phyloP scores from a whole-genome alignment of 2,888 invertebrate species.

The Nomada fabriciana region DNA sequence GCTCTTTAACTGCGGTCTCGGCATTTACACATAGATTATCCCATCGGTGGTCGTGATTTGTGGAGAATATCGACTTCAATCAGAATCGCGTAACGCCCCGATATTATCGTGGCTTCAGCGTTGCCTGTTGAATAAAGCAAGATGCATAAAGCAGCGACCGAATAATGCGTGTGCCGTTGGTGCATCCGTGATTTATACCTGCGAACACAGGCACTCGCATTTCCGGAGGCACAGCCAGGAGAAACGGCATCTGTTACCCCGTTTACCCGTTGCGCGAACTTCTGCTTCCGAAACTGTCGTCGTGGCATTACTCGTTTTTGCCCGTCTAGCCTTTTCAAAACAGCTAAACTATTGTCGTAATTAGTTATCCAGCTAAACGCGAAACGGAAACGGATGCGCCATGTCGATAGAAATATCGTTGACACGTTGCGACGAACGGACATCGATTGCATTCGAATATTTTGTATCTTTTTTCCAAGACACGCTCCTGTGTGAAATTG shows the following conservation, averaged over 20 bases:
- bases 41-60: constrained; percentile 32
- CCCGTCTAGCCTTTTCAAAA: not conserved
- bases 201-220: constrained; percentile 41
- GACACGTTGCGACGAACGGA: too few relatives aligned
- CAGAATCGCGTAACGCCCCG: constrained; percentile 26
- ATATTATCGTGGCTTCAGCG: constrained; percentile 44
- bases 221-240: constrained; percentile 41
- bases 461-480: too few relatives aligned
- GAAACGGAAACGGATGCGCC: not conserved
- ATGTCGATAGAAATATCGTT: too few relatives aligned
- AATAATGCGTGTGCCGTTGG: constrained; percentile 49
- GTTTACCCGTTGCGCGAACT: constrained; percentile 35
- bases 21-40: constrained; percentile 20
- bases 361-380: constrained; percentile 1
- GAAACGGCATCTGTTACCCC: constrained; percentile 42
- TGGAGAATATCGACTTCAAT: constrained; percentile 26
- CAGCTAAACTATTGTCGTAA: constrained; percentile 14
- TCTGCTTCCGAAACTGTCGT: constrained; percentile 20
- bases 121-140: constrained; percentile 56
- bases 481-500: too few relatives aligned
- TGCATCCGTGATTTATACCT: constrained; percentile 60
- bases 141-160: constrained; percentile 50
- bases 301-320: not conserved
- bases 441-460: too few relatives aligned
- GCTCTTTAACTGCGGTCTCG: not conserved